Conservation (phyloP, 2,797 vertebrate genomes). For the Psittacula echo region DNA sequence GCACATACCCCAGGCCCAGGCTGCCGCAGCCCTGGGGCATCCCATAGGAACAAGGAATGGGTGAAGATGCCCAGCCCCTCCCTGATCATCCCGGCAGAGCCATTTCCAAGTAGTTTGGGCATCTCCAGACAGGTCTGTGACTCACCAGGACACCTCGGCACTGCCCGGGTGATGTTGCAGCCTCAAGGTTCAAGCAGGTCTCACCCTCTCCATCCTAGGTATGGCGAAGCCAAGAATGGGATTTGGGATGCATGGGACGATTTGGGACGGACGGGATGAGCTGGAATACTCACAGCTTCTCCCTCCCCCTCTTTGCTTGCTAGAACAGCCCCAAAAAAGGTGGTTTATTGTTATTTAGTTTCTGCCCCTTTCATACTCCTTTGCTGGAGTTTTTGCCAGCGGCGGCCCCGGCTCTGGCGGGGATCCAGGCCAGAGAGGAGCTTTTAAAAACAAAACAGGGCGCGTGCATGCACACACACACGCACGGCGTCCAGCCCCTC, state of each 20-base stretch:
- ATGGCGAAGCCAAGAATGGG: background rate
- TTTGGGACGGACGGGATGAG: background rate
- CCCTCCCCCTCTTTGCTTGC: background rate
- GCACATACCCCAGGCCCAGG: background rate
- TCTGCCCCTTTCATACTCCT: slow-evolving; percentile 57
- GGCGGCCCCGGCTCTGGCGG: slow-evolving; percentile 40
- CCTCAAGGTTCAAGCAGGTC: slow-evolving; percentile 4
- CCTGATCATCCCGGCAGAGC: slow-evolving; percentile 8
- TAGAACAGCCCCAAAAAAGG: background rate
- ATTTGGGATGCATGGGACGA: background rate
- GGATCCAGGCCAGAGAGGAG: slow-evolving; percentile 58
- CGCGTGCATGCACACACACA: slow-evolving; percentile 64
- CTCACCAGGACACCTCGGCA: slow-evolving; percentile 34
- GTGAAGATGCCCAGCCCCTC: background rate
- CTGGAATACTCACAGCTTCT: fast-evolving
- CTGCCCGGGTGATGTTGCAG: background rate
- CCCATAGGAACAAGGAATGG: background rate
- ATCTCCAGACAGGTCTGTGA: slow-evolving; percentile 73
- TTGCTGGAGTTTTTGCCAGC: slow-evolving; percentile 44
- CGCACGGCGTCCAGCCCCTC: slow-evolving; percentile 46
- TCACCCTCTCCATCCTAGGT: background rate
- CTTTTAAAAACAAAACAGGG: slow-evolving; percentile 68
- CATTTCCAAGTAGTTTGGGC: slow-evolving; percentile 53
- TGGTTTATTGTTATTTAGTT: slow-evolving; percentile 48
- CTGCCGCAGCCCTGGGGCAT: background rate